Conservation (phyloP, 2,888 invertebrate species). For the Eueremaeus valkanovi region DNA sequence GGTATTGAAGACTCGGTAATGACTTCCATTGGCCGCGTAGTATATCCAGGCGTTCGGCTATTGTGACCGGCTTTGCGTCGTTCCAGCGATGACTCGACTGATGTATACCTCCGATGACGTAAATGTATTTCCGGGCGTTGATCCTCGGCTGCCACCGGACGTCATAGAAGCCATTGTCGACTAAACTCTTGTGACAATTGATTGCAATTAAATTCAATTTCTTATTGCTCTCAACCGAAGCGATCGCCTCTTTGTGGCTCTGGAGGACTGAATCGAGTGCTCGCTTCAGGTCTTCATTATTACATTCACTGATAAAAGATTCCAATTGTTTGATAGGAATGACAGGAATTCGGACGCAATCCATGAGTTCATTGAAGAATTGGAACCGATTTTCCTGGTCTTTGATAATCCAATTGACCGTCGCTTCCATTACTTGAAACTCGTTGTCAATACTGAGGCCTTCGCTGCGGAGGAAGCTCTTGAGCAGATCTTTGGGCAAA, state of each 20-base stretch:
- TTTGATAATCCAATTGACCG: slow-evolving; percentile 79
- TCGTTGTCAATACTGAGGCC: slow-evolving; percentile 81
- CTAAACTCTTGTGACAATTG: slow-evolving; percentile 30
- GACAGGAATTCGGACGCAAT: slow-evolving; percentile 74
- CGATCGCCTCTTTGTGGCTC: slow-evolving; percentile 6
- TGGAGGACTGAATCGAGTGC: slow-evolving; percentile 16
- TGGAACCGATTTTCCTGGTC: slow-evolving; percentile 71
- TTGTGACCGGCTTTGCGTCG: slow-evolving; percentile 66
- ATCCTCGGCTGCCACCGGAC: slow-evolving; percentile 67
- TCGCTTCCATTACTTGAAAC: slow-evolving; percentile 81
- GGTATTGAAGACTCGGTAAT: slow-evolving; percentile 73
- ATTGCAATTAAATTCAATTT: slow-evolving; percentile 10
- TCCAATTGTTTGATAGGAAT: slow-evolving; percentile 65
- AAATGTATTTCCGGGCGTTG: slow-evolving; percentile 78
- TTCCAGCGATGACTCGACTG: slow-evolving; percentile 74
- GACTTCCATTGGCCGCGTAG: slow-evolving; percentile 69
- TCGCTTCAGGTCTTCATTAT: slow-evolving; percentile 59
- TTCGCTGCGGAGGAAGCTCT: slow-evolving; percentile 76
- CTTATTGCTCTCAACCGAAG: slow-evolving; percentile 1
- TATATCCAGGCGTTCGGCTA: slow-evolving; percentile 76
- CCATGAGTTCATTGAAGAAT: slow-evolving; percentile 78
- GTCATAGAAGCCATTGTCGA: slow-evolving; percentile 35
- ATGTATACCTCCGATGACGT: slow-evolving; percentile 82
- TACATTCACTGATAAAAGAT: slow-evolving; percentile 69
- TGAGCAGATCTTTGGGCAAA: slow-evolving; percentile 70